Conservation (phyloP, 2,888 invertebrate species). For the Glaucopsyche alexis region DNA sequence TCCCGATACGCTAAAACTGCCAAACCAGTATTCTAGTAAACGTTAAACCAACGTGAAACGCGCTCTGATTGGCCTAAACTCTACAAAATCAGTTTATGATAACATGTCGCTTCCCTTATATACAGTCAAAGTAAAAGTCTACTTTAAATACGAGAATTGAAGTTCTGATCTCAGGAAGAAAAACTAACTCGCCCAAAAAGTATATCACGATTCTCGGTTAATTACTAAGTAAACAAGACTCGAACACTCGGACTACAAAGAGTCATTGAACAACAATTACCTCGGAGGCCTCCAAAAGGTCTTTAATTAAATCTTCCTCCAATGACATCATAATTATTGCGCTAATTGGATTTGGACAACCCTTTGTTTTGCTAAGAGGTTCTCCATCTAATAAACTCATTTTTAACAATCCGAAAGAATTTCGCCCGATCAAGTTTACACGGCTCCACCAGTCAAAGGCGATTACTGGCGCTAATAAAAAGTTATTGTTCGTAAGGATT, state of each 20-base stretch:
- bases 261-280: slow-evolving; percentile 78
- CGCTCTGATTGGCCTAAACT: too few relatives aligned
- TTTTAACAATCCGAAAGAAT: slow-evolving; percentile 43
- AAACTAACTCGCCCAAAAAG: slow-evolving; percentile 37
- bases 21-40: too few relatives aligned
- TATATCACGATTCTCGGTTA: slow-evolving; percentile 49
- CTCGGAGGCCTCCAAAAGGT: slow-evolving; percentile 71
- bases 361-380: slow-evolving; percentile 71
- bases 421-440: slow-evolving; percentile 1
- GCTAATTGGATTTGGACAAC: slow-evolving; percentile 72
- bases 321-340: slow-evolving; percentile 78
- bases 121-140: too few relatives aligned
- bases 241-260: slow-evolving; percentile 72
- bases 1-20: too few relatives aligned
- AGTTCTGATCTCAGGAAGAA: neutral
- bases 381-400: slow-evolving; percentile 62
- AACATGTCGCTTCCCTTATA: too few relatives aligned
- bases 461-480: neutral
- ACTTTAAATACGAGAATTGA: too few relatives aligned
- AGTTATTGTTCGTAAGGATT: neutral
- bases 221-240: slow-evolving; percentile 62
- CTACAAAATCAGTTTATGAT: too few relatives aligned
- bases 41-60: too few relatives aligned
- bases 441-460: neutral
- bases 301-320: slow-evolving; percentile 80